phyloP scores from a whole-genome alignment of 2,113 vertebrate species.

The Pleuronectes platessa region DNA sequence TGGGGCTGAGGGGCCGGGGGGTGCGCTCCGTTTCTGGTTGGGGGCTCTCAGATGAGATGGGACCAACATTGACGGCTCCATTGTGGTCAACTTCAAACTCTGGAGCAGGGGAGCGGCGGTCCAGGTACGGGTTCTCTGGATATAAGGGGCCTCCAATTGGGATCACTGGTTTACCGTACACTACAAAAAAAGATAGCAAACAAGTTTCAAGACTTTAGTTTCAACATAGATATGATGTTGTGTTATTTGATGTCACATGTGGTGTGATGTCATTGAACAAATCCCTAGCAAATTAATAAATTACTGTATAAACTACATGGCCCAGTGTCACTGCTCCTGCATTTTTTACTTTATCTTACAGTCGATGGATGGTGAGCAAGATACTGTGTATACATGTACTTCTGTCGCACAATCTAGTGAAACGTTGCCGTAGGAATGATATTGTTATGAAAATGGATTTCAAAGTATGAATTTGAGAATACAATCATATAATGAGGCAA shows the following conservation, averaged over 20 bases:
- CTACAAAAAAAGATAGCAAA: slow-evolving; percentile 65
- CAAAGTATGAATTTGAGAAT: slow-evolving; percentile 26
- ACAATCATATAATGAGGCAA: slow-evolving; percentile 14
- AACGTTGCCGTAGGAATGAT: slow-evolving; percentile 38
- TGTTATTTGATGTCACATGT: neutral
- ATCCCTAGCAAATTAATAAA: neutral
- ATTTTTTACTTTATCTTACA: too few species aligned
- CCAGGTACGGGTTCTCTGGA: slow-evolving; percentile 85
- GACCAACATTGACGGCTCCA: slow-evolving; percentile 51
- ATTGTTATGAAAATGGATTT: slow-evolving; percentile 24
- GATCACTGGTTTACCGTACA: slow-evolving; percentile 95
- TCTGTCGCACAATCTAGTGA: slow-evolving; percentile 38
- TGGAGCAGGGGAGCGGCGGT: slow-evolving; percentile 79
- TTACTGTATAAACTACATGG: too few species aligned
- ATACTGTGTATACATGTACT: slow-evolving; percentile 25
- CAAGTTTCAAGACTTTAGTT: neutral
- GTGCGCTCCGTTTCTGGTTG: slow-evolving; percentile 88
- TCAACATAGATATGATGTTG: neutral
- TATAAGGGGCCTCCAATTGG: slow-evolving; percentile 77
- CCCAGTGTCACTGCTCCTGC: too few species aligned
- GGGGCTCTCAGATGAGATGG: slow-evolving; percentile 74
- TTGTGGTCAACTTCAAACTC: slow-evolving; percentile 81
- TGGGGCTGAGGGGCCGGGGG: slow-evolving; percentile 95
- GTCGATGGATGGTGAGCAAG: neutral
- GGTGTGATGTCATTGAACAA: neutral